A percentile compares a stretch with the other conserved stretches of the same genome.
These are phyloP conservation scores for Hydraecia micacea DNA, from an alignment of 2,888 invertebrate genomes.

Conservation along the genomic window DNA sequence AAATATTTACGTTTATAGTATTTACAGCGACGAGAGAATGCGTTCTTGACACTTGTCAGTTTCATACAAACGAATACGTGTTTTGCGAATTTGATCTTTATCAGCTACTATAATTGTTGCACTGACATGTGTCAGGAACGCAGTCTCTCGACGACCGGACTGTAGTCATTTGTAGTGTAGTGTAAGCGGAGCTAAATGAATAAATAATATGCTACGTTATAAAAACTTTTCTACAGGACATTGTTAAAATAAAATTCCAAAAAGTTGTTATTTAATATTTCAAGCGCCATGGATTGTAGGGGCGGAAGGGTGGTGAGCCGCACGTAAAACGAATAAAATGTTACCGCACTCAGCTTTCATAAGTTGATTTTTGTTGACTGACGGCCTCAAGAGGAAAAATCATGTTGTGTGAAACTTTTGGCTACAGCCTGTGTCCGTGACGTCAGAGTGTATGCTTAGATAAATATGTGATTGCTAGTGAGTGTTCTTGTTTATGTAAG, in stretches of 20 bases:
- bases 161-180: background rate
- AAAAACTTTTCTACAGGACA: background rate
- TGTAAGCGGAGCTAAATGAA: background rate
- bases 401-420: constrained; percentile 31
- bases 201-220: background rate
- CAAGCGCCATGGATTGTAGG: constrained; percentile 21
- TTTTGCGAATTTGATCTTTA: no score
- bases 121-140: no score
- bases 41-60: no score
- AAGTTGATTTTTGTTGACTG: constrained; percentile 61
- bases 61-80: no score
- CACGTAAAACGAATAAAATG: constrained; percentile 50
- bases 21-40: no score
- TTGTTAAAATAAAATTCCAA: constrained; percentile 8
- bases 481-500: constrained; percentile 31
- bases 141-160: no score
- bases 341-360: constrained; percentile 45
- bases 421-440: constrained; percentile 23
- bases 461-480: constrained; percentile 26
- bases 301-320: constrained; percentile 30
- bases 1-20: background rate
- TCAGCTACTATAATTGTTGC: no score
- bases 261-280: constrained; percentile 45
- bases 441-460: constrained; percentile 15
- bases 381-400: constrained; percentile 42